Evolutionary conservation across 2,113 vertebrate species (phyloP).

Genomic region (Entosphenus tridentatus): DNA sequence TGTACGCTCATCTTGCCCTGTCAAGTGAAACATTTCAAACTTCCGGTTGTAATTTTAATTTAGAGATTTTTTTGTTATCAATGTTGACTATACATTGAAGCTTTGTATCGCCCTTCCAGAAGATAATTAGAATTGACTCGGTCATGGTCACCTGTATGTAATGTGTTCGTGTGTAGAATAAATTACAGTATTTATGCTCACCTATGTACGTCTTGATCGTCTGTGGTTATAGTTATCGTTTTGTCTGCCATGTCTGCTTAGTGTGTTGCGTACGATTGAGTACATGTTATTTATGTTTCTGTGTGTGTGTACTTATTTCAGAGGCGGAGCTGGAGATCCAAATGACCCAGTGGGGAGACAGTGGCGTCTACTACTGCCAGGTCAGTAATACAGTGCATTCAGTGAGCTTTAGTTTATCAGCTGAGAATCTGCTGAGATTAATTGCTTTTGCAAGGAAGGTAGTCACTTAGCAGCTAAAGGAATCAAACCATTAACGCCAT

Average conservation of each 20-base stretch:
- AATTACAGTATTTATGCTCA: not conserved
- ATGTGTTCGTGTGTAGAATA: not conserved
- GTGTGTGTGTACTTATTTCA: slow-evolving; percentile 16
- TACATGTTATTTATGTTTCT: not conserved
- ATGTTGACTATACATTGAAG: not conserved
- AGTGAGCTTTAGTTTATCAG: too few species aligned
- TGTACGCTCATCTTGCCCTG: not conserved
- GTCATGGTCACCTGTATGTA: not conserved
- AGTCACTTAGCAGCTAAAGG: too few species aligned
- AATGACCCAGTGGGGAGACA: slow-evolving; percentile 85
- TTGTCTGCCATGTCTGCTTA: not conserved
- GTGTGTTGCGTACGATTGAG: not conserved
- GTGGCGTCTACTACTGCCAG: slow-evolving; percentile 78
- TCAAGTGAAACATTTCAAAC: not conserved
- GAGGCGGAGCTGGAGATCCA: slow-evolving; percentile 79
- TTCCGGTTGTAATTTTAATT: too few species aligned
- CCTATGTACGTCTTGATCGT: not conserved
- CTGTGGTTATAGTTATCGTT: not conserved
- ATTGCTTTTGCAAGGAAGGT: too few species aligned
- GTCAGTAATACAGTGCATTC: slow-evolving; percentile 16
- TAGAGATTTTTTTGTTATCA: too few species aligned
- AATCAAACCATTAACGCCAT: too few species aligned
- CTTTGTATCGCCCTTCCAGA: not conserved
- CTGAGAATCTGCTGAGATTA: too few species aligned
- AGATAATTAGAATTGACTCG: not conserved